Evolutionary conservation across 2,797 vertebrate genomes (phyloP).

Genomic region (Myiotriccus ornatus): DNA sequence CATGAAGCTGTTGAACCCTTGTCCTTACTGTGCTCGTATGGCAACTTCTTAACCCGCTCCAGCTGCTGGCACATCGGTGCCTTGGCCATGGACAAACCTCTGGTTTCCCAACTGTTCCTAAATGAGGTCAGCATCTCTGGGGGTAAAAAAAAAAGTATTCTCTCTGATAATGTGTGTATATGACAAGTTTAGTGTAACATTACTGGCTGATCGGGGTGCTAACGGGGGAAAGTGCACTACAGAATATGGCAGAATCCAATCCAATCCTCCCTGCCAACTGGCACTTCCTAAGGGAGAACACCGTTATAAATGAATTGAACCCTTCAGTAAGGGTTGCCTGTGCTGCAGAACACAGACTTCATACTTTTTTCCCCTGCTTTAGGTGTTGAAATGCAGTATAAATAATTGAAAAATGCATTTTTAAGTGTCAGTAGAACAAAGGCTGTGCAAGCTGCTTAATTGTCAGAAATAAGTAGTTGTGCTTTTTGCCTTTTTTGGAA

Average conservation of each 20-base stretch:
- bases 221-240: not conserved
- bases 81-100: not conserved
- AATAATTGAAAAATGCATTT: constrained; percentile 37
- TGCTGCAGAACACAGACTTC: not conserved
- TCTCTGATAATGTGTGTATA: not conserved
- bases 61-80: not conserved
- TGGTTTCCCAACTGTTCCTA: not conserved
- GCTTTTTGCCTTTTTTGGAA: constrained; percentile 11
- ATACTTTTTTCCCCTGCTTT: not conserved
- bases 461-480: constrained; percentile 18
- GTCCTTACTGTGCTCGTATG: not conserved
- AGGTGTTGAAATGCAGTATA: not conserved
- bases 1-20: not conserved
- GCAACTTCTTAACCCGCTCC: not conserved
- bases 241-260: not conserved
- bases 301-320: not conserved
- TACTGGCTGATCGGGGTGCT: not conserved
- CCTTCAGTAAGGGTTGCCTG: not conserved
- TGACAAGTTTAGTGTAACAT: not conserved
- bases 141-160: not conserved
- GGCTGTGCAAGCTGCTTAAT: constrained; percentile 14
- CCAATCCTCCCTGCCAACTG: not conserved
- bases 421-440: constrained; percentile 30
- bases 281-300: not conserved
- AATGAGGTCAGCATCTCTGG: not conserved